Base-by-base conservation (phyloP, 2,888 invertebrate species). In the Ceratothoa steindachneri region DNA sequence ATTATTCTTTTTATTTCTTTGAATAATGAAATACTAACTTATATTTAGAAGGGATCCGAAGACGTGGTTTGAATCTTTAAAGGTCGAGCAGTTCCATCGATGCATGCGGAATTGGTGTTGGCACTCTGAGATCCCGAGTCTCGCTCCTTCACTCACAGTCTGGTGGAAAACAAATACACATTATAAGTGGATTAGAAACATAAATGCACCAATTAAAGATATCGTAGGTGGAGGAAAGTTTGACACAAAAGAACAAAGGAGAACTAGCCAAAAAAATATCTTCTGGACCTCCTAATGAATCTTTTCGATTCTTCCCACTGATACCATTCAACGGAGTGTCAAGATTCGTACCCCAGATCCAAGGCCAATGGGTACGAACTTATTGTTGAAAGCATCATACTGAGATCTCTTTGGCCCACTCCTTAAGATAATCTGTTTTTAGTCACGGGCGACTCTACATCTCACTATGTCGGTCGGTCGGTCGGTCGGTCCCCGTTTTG, bases 81-180 rank as follows among this genome's bases (percentile, higher is more conserved):
- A 89, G 5, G 91, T 90, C 74, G 93, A 91, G 85, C 95, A 95
- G 85, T 95, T 95, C 94, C 94, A 95, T 82, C 94, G 87, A 82
- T 92, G 91, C 83, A 91, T 90, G 76, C 89, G 87, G 84, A 95
- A 95, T 86, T 95, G 95, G 83, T 91, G 88, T 85, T 95, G 93
- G 84, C 95, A 95, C 84, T 95, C 95, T 81, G 93, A 92, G 73
- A 95, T 90, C 2, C 92, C 93, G 84, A 93, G 88, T 84, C 89
- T 88, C 7, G 95, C 94, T 19, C 94, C 95, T 24, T 89, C 88
- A 76, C 91, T 90, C 72, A 93, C 87, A 71, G 92, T 90, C 92
- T 93, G 87, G 12, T 87, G 87, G 71, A 81, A 82, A 41, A 4
- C 30, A 53, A 15, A 52, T 24, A 51, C n/a, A 60, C 60, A 60